These are phyloP conservation scores for Eutolmus rufibarbis DNA, from an alignment of 2,888 invertebrate species.

Conservation along the genomic window DNA sequence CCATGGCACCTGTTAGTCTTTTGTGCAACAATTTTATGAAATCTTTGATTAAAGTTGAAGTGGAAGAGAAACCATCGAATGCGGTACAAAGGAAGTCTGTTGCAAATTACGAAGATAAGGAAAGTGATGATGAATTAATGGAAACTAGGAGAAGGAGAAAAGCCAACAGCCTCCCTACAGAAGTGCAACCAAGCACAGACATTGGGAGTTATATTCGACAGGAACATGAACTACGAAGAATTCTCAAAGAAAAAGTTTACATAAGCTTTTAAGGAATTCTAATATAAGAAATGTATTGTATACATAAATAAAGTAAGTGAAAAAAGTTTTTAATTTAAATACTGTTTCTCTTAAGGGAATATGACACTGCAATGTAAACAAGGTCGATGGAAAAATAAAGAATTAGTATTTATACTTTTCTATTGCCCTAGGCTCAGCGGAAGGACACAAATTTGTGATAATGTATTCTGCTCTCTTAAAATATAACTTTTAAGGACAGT, in stretches of 20 bases:
- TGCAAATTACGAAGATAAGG: background rate
- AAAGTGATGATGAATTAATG: slow-evolving; percentile 21
- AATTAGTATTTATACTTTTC: no score
- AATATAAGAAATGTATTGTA: background rate
- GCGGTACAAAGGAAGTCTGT: background rate
- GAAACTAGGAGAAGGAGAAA: background rate
- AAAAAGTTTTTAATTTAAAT: background rate
- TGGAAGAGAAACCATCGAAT: background rate
- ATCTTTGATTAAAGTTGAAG: slow-evolving; percentile 45
- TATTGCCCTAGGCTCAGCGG: no score
- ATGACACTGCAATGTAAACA: no score
- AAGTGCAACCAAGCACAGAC: background rate
- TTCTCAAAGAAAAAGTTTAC: slow-evolving; percentile 9
- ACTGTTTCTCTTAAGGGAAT: background rate
- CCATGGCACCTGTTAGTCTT: slow-evolving; percentile 60
- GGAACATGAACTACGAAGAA: background rate
- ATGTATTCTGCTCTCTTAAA: no score
- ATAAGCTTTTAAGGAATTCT: background rate
- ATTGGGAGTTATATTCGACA: background rate
- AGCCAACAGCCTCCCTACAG: background rate
- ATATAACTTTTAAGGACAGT: no score
- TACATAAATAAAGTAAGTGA: background rate
- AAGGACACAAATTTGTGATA: no score
- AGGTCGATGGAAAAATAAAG: no score
- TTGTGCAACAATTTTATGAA: slow-evolving; percentile 46